These are phyloP conservation scores for Capreolus pygargus DNA, from an alignment of 2,113 vertebrate genomes.

Conservation along the genomic window DNA sequence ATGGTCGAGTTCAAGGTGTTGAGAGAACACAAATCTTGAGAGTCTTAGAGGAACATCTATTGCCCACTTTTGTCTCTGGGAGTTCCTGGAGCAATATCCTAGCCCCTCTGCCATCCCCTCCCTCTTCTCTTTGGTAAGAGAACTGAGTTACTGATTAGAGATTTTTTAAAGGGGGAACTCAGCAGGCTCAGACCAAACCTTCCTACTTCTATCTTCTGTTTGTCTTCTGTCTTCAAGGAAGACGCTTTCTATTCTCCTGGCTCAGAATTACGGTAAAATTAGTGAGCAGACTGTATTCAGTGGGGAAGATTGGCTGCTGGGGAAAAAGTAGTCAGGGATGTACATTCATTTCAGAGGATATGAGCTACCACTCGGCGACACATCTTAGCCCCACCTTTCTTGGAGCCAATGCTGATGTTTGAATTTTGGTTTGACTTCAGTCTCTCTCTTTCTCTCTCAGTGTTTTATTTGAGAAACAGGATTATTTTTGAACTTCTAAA, in stretches of 20 bases:
- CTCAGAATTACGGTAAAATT: background rate
- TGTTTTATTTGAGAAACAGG: background rate
- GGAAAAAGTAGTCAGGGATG: background rate
- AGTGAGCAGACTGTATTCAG: background rate
- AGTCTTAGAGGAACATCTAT: background rate
- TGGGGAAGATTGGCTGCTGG: too few species aligned
- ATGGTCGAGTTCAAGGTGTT: background rate
- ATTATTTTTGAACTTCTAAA: background rate
- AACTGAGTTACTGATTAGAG: background rate
- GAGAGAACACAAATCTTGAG: background rate
- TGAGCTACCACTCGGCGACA: rapidly evolving
- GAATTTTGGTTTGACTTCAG: background rate
- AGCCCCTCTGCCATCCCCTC: too few species aligned
- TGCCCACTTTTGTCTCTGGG: background rate
- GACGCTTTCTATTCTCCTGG: background rate
- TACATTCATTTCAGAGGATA: background rate
- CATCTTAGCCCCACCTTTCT: too few species aligned
- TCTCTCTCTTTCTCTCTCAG: background rate
- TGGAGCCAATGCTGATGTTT: background rate
- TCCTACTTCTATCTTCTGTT: background rate
- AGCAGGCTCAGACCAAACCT: background rate
- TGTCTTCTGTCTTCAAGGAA: background rate
- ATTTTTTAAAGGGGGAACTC: background rate
- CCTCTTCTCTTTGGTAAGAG: background rate
- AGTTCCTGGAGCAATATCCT: background rate